Conservation (phyloP, 1,140 invertebrate genomes). For the Pseudomyrmex cubaensis region DNA sequence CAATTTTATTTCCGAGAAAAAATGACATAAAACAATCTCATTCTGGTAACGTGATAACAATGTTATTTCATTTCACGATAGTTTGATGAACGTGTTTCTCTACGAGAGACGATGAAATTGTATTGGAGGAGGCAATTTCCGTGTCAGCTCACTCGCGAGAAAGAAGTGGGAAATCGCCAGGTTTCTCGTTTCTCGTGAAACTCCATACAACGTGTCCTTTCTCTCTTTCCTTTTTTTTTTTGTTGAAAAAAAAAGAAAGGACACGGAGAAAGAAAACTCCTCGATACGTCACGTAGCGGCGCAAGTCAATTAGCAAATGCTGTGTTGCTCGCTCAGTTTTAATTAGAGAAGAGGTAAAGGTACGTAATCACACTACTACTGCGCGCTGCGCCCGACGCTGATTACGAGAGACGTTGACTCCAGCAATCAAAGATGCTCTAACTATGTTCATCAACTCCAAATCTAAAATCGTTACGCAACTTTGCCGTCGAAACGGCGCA, state of each 20-base stretch:
- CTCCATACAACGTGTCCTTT: background rate
- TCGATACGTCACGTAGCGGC: conserved; percentile 20
- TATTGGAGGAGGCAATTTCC: conserved; percentile 6
- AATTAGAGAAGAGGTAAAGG: conserved; percentile 22
- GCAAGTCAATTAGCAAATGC: conserved; percentile 37
- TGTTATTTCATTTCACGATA: too few species aligned
- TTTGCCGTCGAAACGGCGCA: conserved; percentile 56
- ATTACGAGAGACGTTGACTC: conserved; percentile 44
- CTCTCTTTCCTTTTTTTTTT: background rate
- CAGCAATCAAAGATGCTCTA: conserved; percentile 64
- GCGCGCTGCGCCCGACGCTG: background rate
- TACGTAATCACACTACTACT: conserved; percentile 46
- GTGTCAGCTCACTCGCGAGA: conserved; percentile 37
- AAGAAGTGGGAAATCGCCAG: conserved; percentile 15
- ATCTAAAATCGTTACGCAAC: conserved; percentile 64
- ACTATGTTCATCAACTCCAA: conserved; percentile 58
- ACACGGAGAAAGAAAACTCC: background rate
- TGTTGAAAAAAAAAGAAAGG: background rate
- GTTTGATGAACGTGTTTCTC: background rate
- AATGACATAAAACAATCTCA: background rate
- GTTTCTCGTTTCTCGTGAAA: conserved; percentile 43
- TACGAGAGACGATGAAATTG: background rate
- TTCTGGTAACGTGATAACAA: background rate
- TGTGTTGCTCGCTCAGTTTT: conserved; percentile 38
- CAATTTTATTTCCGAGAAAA: conserved; percentile 3